Conservation (phyloP, 2,113 vertebrate genomes). For the Vombatus ursinus region DNA sequence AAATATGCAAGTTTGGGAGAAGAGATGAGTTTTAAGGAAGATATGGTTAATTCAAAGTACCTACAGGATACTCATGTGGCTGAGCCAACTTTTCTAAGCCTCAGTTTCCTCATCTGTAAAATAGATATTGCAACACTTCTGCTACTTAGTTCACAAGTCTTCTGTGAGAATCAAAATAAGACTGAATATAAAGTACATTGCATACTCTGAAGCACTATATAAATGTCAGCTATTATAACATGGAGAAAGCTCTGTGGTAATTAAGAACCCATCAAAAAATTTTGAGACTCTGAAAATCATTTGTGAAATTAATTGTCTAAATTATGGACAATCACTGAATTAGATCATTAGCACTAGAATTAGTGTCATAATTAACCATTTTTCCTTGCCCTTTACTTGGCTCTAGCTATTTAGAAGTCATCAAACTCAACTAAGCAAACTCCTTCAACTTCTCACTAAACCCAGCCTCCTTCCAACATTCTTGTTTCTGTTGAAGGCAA, state of each 20-base stretch:
- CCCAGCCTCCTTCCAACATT: not conserved
- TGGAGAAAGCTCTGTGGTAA: not conserved
- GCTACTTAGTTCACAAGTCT: not conserved
- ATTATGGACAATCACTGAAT: not conserved
- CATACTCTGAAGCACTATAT: not conserved
- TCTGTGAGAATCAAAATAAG: not conserved
- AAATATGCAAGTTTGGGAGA: not conserved
- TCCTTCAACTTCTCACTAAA: not conserved
- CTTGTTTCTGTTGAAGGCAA: not conserved
- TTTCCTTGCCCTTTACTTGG: not conserved
- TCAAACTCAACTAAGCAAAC: not conserved
- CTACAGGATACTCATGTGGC: not conserved
- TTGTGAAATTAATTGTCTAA: slow-evolving; percentile 2
- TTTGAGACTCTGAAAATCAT: not conserved
- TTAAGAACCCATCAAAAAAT: not conserved
- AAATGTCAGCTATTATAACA: not conserved
- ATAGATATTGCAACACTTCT: not conserved
- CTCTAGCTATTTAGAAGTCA: not conserved
- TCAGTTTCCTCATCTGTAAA: not conserved
- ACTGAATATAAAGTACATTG: not conserved
- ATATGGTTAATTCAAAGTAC: not conserved
- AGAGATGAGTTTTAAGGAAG: not conserved
- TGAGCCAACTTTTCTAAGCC: not conserved
- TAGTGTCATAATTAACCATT: not conserved
- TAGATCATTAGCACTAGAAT: not conserved